phyloP scores from a whole-genome alignment of 37 sponge, comb jelly and placozoan genomes.

The Chondrilla cf. caribensis region DNA sequence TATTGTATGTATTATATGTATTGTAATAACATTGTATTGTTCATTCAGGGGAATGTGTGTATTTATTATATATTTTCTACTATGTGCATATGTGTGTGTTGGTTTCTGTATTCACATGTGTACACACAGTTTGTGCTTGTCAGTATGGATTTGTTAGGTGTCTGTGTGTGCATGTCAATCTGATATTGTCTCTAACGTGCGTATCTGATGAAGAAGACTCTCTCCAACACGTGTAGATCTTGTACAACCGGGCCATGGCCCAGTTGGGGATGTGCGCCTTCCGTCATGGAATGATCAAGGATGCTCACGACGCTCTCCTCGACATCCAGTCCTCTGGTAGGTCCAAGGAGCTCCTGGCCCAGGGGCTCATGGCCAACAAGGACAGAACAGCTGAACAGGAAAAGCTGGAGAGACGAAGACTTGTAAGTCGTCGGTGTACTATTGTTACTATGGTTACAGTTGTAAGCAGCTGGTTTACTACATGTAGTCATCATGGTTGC shows the following conservation, averaged over 20 bases:
- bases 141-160: no score
- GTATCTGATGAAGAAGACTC: no score
- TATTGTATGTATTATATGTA: no score
- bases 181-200: no score
- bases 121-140: no score
- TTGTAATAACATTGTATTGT: no score
- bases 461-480: neutral
- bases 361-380: conserved; percentile 73
- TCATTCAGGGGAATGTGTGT: no score
- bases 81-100: no score
- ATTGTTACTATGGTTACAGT: neutral
- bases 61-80: no score
- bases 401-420: conserved; percentile 81
- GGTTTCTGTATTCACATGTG: no score
- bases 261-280: conserved; percentile 99
- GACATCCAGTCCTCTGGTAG: conserved; percentile 93
- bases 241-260: conserved; percentile 92
- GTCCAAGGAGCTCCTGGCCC: conserved; percentile 94
- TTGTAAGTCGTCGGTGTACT: conserved; percentile 22
- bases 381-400: conserved; percentile 91
- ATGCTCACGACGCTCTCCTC: conserved; percentile 89
- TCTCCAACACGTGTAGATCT: conserved; percentile 81
- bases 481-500: neutral
- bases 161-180: no score
- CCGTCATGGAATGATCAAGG: conserved; percentile 91